A percentile compares a stretch with the other conserved stretches of the same genome.
Evolutionary conservation across 2,888 invertebrate species (phyloP).

Genomic region (Tipula lateralis): DNA sequence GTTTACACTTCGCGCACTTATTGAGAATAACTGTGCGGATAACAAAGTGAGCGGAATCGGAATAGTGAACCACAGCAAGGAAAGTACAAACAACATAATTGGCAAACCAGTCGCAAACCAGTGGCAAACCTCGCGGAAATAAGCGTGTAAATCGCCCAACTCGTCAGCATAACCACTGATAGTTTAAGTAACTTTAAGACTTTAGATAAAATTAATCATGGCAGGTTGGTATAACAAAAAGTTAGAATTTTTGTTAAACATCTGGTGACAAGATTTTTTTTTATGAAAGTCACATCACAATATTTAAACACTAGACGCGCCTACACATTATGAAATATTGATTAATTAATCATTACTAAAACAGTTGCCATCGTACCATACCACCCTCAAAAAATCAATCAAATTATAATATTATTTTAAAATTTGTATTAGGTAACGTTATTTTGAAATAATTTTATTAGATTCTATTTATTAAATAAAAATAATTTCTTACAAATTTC

Average conservation of each 20-base stretch:
- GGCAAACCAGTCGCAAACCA: no score
- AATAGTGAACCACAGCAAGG: no score
- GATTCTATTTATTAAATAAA: neutral
- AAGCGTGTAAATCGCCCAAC: no score
- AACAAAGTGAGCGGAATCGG: no score
- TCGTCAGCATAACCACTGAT: no score
- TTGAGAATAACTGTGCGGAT: no score
- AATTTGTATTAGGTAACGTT: neutral
- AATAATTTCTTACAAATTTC: neutral
- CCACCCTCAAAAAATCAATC: neutral
- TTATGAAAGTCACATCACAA: neutral
- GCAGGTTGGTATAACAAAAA: no score
- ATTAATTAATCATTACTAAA: neutral
- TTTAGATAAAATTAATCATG: no score
- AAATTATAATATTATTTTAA: neutral
- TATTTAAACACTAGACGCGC: neutral
- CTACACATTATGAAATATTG: neutral
- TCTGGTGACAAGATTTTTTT: neutral
- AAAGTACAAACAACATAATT: no score
- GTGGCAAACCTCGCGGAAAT: no score
- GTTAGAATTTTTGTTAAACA: neutral
- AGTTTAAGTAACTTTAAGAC: no score
- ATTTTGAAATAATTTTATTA: neutral
- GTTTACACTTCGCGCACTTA: no score
- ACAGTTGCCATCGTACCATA: neutral